Evolutionary conservation across 2,888 invertebrate species (phyloP), one percentile per base, ranked within the genome.

Genomic region (Philereme vetulata): DNA sequence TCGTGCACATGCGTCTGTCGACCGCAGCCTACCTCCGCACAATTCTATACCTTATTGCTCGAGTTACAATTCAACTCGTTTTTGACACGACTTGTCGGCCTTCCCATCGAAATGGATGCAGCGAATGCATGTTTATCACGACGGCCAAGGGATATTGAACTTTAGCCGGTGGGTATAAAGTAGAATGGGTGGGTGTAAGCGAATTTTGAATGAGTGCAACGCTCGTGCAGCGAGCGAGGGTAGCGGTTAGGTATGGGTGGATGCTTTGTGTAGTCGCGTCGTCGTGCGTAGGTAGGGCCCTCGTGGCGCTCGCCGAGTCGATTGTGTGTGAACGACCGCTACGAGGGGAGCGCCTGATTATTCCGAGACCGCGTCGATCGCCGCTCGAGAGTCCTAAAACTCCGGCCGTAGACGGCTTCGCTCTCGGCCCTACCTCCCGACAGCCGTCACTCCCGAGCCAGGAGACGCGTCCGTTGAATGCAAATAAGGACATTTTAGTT

Each of bases 311-410:
- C 80, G 80, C 76, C 82, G 80, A 82, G 83, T 84, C 86, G 85
- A 85, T 86, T 87, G 86, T 90, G 89, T 90, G 90, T 90, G 90
- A 90, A 91, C 91, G 89, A 90, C 88, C 90, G 88, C 82, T 80
- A 67, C 82, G 82, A 86, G 86, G 90, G 90, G 90, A 84, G 84
- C 84, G 84, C 82, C 80, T 86, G 90, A 90, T 91, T 91, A 90
- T 90, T 80, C 86, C 79, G 82, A 82, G 84, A 76, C 82, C 80
- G 81, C 78, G 85, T 82, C 81, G 86, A 85, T 87, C 85, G 81
- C 76, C 80, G 82, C 80, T 84, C 81, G 86, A 85, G 85, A 82
- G 84, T 82, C 84, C 87, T 85, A 86, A 86, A 86, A 84, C 83
- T 77, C 81, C 78, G 72, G 72, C 76, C 75, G 66, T 65, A 74